Percentiles rank a stretch among this genome's conserved stretches.
Evolutionary conservation across 2,888 invertebrate species (phyloP).

Genomic region (Pseudolycoriella hygida): DNA sequence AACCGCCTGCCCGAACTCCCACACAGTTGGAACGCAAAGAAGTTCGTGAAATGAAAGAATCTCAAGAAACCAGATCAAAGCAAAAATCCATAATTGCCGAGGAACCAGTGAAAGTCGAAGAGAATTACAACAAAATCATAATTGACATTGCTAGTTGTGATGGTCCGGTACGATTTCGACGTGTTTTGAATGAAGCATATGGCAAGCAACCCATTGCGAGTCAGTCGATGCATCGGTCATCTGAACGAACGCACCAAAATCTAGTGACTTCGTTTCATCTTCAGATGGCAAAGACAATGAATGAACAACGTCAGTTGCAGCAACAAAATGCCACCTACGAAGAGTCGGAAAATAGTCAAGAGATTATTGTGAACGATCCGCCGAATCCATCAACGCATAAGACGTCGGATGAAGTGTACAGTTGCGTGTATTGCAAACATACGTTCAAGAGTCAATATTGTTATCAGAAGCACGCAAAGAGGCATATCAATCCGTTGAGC

Average conservation of each 20-base stretch:
- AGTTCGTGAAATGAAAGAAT: neutral
- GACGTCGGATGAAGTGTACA: slow-evolving; percentile 32
- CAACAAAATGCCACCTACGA: slow-evolving; percentile 10
- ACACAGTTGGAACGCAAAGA: neutral
- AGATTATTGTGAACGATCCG: slow-evolving; percentile 7
- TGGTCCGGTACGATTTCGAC: slow-evolving; percentile 72
- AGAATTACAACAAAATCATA: slow-evolving; percentile 33
- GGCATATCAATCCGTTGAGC: slow-evolving; percentile 45
- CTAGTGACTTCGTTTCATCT: slow-evolving; percentile 27
- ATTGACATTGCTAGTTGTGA: slow-evolving; percentile 83
- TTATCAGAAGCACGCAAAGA: slow-evolving; percentile 60
- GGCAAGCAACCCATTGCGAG: slow-evolving; percentile 18
- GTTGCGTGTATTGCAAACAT: slow-evolving; percentile 59
- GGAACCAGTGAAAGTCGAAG: slow-evolving; percentile 5
- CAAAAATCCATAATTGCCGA: neutral
- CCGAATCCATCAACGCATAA: slow-evolving; percentile 10
- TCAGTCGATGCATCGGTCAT: slow-evolving; percentile 27
- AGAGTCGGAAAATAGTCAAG: slow-evolving; percentile 15
- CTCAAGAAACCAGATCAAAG: too few relatives aligned
- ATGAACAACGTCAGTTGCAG: slow-evolving; percentile 15
- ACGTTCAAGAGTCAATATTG: slow-evolving; percentile 73
- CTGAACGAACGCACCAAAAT: slow-evolving; percentile 25
- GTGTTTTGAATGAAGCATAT: slow-evolving; percentile 72
- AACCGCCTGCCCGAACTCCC: neutral
- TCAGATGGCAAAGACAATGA: slow-evolving; percentile 28